Evolutionary conservation across 2,888 invertebrate species (phyloP).

Genomic region (Ichneumon xanthorius): DNA sequence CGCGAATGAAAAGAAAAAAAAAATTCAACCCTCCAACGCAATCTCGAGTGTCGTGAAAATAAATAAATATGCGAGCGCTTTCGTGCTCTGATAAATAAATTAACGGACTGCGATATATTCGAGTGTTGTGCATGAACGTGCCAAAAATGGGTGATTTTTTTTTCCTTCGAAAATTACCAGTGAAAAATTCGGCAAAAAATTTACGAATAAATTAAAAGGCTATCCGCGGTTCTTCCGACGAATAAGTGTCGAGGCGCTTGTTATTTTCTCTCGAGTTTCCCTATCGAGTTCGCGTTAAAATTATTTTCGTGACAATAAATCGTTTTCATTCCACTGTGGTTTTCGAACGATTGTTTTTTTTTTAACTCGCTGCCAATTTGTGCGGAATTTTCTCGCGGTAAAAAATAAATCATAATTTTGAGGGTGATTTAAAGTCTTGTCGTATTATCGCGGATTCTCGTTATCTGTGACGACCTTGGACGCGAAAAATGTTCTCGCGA

Average conservation of each 20-base stretch:
- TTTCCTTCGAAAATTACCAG: background rate
- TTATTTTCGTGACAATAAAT: background rate
- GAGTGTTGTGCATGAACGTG: conserved; percentile 27
- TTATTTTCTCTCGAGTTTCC: background rate
- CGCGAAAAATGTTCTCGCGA: background rate
- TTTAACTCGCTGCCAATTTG: background rate
- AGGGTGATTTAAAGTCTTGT: background rate
- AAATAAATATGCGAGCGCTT: conserved; percentile 35
- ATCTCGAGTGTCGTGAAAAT: conserved; percentile 17
- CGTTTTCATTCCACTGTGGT: background rate
- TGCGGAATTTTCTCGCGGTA: background rate
- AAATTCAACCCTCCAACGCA: background rate
- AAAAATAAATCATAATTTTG: background rate
- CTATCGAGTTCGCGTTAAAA: background rate
- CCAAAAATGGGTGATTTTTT: conserved; percentile 11
- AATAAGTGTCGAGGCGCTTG: background rate
- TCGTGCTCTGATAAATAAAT: conserved; percentile 9
- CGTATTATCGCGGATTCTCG: background rate
- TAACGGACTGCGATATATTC: background rate
- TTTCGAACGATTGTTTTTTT: background rate
- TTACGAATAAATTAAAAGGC: background rate
- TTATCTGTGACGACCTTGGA: background rate
- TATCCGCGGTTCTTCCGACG: background rate
- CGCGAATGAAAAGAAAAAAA: conserved; percentile 33
- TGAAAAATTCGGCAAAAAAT: conserved; percentile 5